These are phyloP conservation scores for Phymorhynchus buccinoides DNA, from an alignment of 1,140 invertebrate species.

Conservation along the genomic window DNA sequence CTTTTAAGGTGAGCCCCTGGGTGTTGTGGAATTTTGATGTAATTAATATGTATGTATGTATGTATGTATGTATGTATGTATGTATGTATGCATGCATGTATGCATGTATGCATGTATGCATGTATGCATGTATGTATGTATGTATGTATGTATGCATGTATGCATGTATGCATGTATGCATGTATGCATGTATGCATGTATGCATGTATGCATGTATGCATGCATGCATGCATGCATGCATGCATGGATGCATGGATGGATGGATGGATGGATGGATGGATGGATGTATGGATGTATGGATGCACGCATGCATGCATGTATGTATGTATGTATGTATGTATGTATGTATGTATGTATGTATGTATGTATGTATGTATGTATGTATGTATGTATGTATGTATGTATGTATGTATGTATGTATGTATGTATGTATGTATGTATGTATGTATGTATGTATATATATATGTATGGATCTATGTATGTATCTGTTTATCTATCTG, in stretches of 20 bases:
- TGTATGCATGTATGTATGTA: neutral
- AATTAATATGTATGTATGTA: too few species aligned
- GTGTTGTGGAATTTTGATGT: neutral
- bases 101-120: conserved; percentile 2
- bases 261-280: neutral
- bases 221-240: neutral
- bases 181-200: neutral
- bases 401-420: neutral
- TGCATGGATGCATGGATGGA: neutral
- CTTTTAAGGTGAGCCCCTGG: too few species aligned
- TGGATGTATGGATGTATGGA: conserved; percentile 14
- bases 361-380: conserved; percentile 15
- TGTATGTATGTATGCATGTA: neutral
- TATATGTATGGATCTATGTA: neutral
- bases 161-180: neutral
- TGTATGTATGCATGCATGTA: conserved; percentile 1
- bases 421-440: neutral
- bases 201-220: neutral
- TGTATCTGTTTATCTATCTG: conserved; percentile 25
- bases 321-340: neutral
- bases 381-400: neutral
- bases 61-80: neutral
- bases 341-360: neutral
- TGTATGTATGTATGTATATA: neutral
- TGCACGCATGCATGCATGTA: conserved; percentile 7